Evolutionary conservation across 2,113 vertebrate genomes (phyloP).

Genomic region (Narcine bancroftii): DNA sequence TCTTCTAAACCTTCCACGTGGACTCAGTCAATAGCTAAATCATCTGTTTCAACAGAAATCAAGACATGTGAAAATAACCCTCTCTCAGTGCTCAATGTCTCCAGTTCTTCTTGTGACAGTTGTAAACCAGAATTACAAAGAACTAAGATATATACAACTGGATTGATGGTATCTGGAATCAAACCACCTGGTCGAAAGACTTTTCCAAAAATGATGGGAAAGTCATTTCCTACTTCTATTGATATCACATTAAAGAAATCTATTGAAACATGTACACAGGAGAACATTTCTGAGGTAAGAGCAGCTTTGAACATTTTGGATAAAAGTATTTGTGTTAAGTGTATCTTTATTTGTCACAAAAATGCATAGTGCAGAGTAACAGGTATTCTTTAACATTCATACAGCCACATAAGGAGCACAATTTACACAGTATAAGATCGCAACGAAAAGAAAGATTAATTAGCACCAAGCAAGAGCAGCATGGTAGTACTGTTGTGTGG

Average conservation of each 20-base stretch:
- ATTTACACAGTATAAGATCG: no score
- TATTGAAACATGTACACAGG: conserved; percentile 59
- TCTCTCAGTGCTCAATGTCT: conserved; percentile 47
- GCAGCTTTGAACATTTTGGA: neutral
- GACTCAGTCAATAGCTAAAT: conserved; percentile 45
- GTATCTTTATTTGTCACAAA: no score
- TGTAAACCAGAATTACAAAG: conserved; percentile 79
- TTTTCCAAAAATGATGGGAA: conserved; percentile 60
- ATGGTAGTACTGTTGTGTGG: no score
- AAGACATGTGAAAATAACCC: conserved; percentile 59
- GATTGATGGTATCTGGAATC: conserved; percentile 62
- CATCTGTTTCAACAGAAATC: conserved; percentile 51
- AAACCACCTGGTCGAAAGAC: conserved; percentile 60
- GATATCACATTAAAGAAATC: neutral
- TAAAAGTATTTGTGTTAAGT: neutral
- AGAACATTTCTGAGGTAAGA: conserved; percentile 61
- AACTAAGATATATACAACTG: conserved; percentile 61
- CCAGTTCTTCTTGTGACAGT: conserved; percentile 67
- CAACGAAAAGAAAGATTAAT: no score
- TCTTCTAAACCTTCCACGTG: conserved; percentile 54
- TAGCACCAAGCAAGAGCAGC: no score
- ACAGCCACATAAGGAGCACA: no score
- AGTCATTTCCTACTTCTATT: conserved; percentile 44
- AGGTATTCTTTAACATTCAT: no score
- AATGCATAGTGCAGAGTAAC: no score